Evolutionary conservation across 1,140 invertebrate genomes (phyloP), one percentile per base, ranked within the genome.

Genomic region (Leptinotarsa texana): DNA sequence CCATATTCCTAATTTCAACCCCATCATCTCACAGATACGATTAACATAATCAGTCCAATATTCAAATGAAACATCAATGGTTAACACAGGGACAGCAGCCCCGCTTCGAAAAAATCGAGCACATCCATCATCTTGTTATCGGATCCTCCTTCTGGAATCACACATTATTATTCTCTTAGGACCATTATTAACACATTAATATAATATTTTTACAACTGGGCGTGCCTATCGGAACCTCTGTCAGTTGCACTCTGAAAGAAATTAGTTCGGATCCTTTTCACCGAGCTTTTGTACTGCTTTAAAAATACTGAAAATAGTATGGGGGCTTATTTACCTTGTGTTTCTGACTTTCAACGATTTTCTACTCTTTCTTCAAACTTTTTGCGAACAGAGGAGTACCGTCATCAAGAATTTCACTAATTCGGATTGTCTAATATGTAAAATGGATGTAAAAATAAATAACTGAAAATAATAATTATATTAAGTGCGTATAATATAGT

Each of bases 121-220:
- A 72, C 75, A 82, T 82, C 80, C 76, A 81, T 82, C 81, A 82
- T 78, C 63, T 63, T 72, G 75, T 80, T 78, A 81, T 79, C 81
- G 75, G 74, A 80, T 80, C 79, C 75, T 75, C 76, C 76, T 81
- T 69, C 72, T 21, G 48, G 77, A 82, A 77, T 75, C 76, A 79
- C 74, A 81, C 70, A 82, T 81, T 80, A 81, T 83, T 80, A 82
- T 81, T 79, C 80, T 77, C 80, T 79, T 75, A 72, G 76, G 80
- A 81, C 81, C 82, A 83, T 83, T 83, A 83, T 82, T 82, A 83
- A 81, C 82, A 82, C 82, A 83, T 83, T 83, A 83, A 83, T 83
- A 82, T 80, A 82, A 81, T 83, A 83, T 83, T 83, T 83, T 83
- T 83, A 83, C 82, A 83, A 83, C 77, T 77, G 80, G 82, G 82